Base-by-base conservation (phyloP, 1,140 invertebrate genomes). In the Drosophila nasuta region DNA sequence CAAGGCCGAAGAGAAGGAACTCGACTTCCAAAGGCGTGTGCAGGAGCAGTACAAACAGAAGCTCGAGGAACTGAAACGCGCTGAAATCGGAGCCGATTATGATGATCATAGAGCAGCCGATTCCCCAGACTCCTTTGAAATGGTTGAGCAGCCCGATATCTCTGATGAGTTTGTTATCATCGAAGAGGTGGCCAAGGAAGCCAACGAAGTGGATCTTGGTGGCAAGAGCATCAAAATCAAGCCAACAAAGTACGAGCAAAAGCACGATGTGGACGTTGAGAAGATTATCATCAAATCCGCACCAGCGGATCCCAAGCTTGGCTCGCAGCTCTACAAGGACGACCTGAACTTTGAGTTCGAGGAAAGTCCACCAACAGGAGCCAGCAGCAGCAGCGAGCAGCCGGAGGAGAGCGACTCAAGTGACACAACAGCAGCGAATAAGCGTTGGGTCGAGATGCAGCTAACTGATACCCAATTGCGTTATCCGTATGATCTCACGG, bases 361-460 rank as follows among this genome's bases (percentile, higher is more conserved):
- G 90, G 96, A 96, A 81, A 96, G 96, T 87, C 95, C 95, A 1
- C 94, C 95, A 0, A 92, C 89, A 1, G 91, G 59, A 13, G 94
- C 93, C 57, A 93, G 93, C 43, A 93, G 92, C 35, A 83, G 88
- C 28, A 92, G 91, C 52, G 85, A 93, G 8, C 88, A 88, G 64
- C 87, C 82, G 62, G 82, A 81, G 41, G 88, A 93, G 78, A 93
- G 94, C 13, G 93, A 94, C 74, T 94, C 94, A 58, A 93, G 94
- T 72, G 93, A 94, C 59, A 94, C 94, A 80, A 93, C 96, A 48
- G 96, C 97, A 82, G 95, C 95, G 5, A 95, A 96, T 58, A 97
- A 97, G 86, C 96, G 96, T 65, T 98, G 97, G 97, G 95, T 97
- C 52, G 96, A 97, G 93, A 96, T 97, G 95, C 96, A 97, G 76